Evolutionary conservation across 2,888 invertebrate genomes (phyloP).

Genomic region (Hydrotaea cyrtoneurina): DNA sequence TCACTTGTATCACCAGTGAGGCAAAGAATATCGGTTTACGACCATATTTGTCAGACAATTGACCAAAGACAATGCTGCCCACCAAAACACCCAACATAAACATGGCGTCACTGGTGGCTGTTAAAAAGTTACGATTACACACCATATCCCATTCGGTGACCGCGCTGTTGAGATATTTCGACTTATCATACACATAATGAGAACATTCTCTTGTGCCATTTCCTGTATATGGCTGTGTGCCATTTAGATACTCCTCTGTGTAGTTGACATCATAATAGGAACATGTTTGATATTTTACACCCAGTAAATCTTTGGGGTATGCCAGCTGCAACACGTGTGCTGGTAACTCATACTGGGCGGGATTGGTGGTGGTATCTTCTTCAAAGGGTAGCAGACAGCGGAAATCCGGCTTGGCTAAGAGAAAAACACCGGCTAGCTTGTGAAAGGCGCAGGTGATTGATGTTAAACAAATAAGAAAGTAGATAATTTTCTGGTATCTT

Average conservation of each 20-base stretch:
- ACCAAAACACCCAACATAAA: slow-evolving; percentile 87
- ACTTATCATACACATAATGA: slow-evolving; percentile 84
- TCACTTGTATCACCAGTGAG: slow-evolving; percentile 86
- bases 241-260: slow-evolving; percentile 75
- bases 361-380: slow-evolving; percentile 75
- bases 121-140: slow-evolving; percentile 84
- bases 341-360: slow-evolving; percentile 78
- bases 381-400: slow-evolving; percentile 85
- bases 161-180: slow-evolving; percentile 84
- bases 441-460: slow-evolving; percentile 88
- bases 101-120: slow-evolving; percentile 85
- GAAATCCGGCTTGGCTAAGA: slow-evolving; percentile 85
- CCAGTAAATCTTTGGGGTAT: slow-evolving; percentile 82
- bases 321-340: slow-evolving; percentile 81
- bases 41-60: slow-evolving; percentile 87
- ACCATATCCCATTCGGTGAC: slow-evolving; percentile 87
- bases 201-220: slow-evolving; percentile 81
- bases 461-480: slow-evolving; percentile 86
- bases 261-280: slow-evolving; percentile 81
- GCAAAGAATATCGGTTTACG: slow-evolving; percentile 87
- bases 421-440: slow-evolving; percentile 87
- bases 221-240: slow-evolving; percentile 69
- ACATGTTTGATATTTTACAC: slow-evolving; percentile 82
- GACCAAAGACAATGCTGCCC: slow-evolving; percentile 87
- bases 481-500: slow-evolving; percentile 86